phyloP scores from a whole-genome alignment of 2,797 vertebrate genomes.

The Pagetopsis macropterus region DNA sequence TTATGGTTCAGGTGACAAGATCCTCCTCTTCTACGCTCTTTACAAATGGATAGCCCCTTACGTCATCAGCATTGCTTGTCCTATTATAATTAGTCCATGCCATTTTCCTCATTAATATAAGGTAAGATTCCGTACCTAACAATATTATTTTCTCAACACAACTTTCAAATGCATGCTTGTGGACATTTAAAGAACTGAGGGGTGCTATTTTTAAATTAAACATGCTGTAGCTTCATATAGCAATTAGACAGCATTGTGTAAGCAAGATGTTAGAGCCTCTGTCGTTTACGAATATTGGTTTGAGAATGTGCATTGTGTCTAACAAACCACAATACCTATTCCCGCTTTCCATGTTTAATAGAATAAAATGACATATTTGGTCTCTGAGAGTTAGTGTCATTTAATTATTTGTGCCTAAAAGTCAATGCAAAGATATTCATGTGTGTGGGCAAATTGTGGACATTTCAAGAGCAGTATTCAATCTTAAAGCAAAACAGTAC shows the following conservation, averaged over 20 bases:
- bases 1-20: conserved; percentile 37
- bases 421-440: conserved; percentile 13
- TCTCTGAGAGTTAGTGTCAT: conserved; percentile 1
- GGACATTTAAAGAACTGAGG: not conserved
- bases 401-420: conserved; percentile 33
- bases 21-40: conserved; percentile 22
- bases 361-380: not conserved
- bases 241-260: not conserved
- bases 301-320: not conserved
- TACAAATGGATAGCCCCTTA: conserved; percentile 49
- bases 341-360: not conserved
- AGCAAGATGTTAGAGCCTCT: not conserved
- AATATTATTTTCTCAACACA: not conserved
- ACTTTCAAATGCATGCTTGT: not conserved
- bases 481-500: conserved; percentile 51
- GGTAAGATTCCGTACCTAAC: not conserved
- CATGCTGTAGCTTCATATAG: not conserved
- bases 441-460: conserved; percentile 27
- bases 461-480: conserved; percentile 45
- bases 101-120: not conserved
- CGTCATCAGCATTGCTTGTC: conserved; percentile 52
- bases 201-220: not conserved
- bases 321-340: not conserved
- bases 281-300: not conserved
- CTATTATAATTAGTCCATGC: conserved; percentile 33